These are phyloP conservation scores for Vidua macroura DNA, from an alignment of 2,113 vertebrate genomes.

Conservation along the genomic window DNA sequence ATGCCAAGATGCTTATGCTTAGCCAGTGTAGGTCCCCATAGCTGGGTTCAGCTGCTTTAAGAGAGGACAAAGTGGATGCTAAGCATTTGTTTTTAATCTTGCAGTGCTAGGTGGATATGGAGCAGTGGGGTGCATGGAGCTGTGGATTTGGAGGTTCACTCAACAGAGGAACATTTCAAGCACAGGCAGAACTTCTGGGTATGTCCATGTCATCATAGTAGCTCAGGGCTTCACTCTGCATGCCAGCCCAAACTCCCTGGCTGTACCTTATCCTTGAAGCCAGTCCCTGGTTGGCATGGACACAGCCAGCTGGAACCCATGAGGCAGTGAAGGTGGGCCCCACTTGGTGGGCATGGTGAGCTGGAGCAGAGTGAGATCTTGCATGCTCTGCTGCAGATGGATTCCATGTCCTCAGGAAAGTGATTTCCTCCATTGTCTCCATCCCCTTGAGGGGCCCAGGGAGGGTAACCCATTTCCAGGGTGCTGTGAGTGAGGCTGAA, in stretches of 20 bases:
- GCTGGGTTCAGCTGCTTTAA: background rate
- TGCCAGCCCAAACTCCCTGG: background rate
- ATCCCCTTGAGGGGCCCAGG: accelerated
- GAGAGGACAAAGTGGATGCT: background rate
- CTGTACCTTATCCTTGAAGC: background rate
- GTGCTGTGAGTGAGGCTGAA: background rate
- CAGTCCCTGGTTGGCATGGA: accelerated
- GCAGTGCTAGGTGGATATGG: background rate
- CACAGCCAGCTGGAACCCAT: background rate
- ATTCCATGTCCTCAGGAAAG: background rate
- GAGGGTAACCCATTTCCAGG: background rate
- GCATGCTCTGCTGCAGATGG: background rate
- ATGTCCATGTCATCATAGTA: accelerated
- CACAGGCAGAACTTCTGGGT: no score
- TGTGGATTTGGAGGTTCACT: background rate
- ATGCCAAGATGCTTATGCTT: background rate
- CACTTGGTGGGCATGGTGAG: accelerated
- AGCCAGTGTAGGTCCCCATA: background rate
- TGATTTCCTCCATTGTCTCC: background rate
- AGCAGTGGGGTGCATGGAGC: background rate
- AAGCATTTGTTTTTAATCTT: background rate
- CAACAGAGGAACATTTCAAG: background rate
- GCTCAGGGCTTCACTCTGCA: background rate
- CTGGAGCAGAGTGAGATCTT: background rate
- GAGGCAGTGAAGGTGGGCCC: background rate